Base-by-base conservation (phyloP, 2,113 vertebrate species). In the Pseudolaguvia tuberculata region DNA sequence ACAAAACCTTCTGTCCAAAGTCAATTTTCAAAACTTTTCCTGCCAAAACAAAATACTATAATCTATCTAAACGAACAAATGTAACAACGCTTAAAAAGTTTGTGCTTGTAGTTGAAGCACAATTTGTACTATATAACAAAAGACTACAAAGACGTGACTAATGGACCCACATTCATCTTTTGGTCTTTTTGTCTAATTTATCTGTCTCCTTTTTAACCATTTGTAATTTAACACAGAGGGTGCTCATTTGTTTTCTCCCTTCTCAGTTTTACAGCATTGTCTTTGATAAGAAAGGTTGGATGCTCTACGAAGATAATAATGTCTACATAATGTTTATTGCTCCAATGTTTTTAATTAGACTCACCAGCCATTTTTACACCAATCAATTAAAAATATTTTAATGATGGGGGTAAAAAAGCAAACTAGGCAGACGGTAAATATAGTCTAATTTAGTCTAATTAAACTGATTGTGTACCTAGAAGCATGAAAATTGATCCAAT, bases 1-100 rank as follows among this genome's bases (percentile, higher is more conserved):
- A 66, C 63, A 48, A 66, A 66, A 48, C 63, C 63, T 66, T 66
- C 63, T 66, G 63, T 66, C 63, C 48, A 66, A 66, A 66, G 63
- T 66, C 45, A 66, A 45, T 65, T 47, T 66, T 66, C 6, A 21
- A 48, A 63, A 66, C 45, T 66, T 66, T 48, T 3, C 18, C 42
- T 66, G 63, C 63, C 42, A 65, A 65, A 65, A 65, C 23, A 2
- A 47, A 65, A 8, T 15, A 31, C 20, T 61, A 9, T 39, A 39
- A 39, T 21, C 31, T 21, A 14, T 45, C 61, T 65, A 65, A 47
- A 7, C 8, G 13, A 25, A 63, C 31, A 17, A 45, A 62, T 10
- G 18, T 42, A 5, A 42, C 35, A 25, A 12, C 23, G 61, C n/a
- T 47, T n/a, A 45, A 47, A 65, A 47, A 47, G 61, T 65, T 65